Base-by-base conservation (phyloP, 2,888 invertebrate species). In the Epinotia ramella region DNA sequence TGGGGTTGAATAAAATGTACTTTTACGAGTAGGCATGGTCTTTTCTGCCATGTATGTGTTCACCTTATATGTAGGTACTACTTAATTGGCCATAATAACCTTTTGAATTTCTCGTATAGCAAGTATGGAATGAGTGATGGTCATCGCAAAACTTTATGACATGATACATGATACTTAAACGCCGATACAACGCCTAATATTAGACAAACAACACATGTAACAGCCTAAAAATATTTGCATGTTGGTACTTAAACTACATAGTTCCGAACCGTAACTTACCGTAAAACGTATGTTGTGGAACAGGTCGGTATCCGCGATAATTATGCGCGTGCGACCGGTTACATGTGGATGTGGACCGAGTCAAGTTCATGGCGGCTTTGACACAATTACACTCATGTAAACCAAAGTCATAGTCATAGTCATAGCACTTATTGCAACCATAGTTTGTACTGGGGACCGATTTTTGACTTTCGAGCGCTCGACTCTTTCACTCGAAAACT, bases 361-460 rank as follows among this genome's bases (percentile, higher is more conserved):
- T 78, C 78, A 78, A 78, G 78, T 77, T 77, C 78, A 78, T 67
- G 75, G 75, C 12, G 53, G 33, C 24, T 66, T 67, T 53, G 75
- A 59, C 70, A 70, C 65, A 75, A 70, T 75, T 33, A 69, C 68
- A 60, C 24, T 28, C 20, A 44, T 66, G 20, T 20, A 20, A 12
- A 24, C 28, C 6, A 49, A 65, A 49, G n/a, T n/a, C n/a, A n/a
- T n/a, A n/a, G n/a, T n/a, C n/a, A n/a, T n/a, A 13, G 12, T 49
- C 13, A 24, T 24, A n/a, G n/a, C 59, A 2, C 2, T 2, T 12
- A 20, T 28, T 12, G 12, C 59, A 46, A 2, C 44, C 2, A 3
- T 2, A 46, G 44, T 46, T 40, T 40, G 11, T 24, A 24, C 24
- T n/a, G n/a, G n/a, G n/a, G n/a, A n/a, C n/a, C n/a, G n/a, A n/a